A percentile compares a stretch with the other conserved stretches of the same genome.
Evolutionary conservation across 2,113 vertebrate genomes (phyloP).

Genomic region (Cynopterus brachyotis): DNA sequence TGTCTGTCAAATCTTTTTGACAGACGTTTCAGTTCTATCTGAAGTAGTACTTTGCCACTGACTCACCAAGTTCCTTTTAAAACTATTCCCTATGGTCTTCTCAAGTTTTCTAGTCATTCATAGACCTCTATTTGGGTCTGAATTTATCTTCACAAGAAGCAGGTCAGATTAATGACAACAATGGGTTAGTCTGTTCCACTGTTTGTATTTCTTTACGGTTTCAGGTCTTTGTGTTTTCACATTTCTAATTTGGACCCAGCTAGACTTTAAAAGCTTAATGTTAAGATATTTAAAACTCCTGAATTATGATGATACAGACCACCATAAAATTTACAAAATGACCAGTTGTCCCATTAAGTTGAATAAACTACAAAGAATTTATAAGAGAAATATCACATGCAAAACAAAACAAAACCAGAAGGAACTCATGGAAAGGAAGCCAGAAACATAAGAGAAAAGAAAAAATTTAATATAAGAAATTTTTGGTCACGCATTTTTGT

Average conservation of each 20-base stretch:
- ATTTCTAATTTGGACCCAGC: neutral
- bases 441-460: neutral
- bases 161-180: neutral
- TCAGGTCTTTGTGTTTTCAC: neutral
- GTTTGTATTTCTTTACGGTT: neutral
- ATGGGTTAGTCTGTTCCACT: neutral
- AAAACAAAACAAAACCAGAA: neutral
- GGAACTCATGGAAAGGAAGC: neutral
- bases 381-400: neutral
- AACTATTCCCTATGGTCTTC: neutral
- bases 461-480: neutral
- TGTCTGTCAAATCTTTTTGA: neutral
- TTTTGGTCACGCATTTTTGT: neutral
- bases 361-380: neutral
- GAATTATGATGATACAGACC: neutral
- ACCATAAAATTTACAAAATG: slow-evolving; percentile 39
- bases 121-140: neutral
- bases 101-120: neutral
- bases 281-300: slow-evolving; percentile 21
- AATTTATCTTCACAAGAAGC: neutral
- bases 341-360: neutral
- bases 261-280: slow-evolving; percentile 28
- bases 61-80: neutral
- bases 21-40: neutral
- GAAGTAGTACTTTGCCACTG: neutral